Evolutionary conservation across 2,888 invertebrate genomes (phyloP).

Genomic region (Synanthedon andrenaeformis): DNA sequence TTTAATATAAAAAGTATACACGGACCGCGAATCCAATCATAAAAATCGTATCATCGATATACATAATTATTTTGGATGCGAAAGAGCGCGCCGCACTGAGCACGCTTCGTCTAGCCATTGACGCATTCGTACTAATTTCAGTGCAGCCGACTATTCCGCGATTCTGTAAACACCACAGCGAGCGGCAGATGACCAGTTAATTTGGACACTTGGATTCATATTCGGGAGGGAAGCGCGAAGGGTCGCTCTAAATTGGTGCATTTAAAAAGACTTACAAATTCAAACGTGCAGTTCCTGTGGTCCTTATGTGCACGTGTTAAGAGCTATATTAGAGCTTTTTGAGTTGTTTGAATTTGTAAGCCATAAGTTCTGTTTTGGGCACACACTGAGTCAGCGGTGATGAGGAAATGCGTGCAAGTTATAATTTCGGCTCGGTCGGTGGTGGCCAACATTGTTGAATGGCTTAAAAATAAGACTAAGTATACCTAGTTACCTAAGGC

Average conservation of each 20-base stretch:
- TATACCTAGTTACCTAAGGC: neutral
- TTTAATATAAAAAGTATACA: conserved; percentile 51
- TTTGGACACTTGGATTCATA: conserved; percentile 23
- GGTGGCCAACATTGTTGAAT: conserved; percentile 59
- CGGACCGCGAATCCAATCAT: conserved; percentile 50
- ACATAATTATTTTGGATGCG: conserved; percentile 35
- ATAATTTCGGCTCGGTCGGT: conserved; percentile 60
- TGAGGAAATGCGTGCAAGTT: conserved; percentile 68
- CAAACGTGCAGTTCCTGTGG: conserved; percentile 7
- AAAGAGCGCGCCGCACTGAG: conserved; percentile 41
- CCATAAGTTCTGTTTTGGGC: conserved; percentile 66
- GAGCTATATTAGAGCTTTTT: conserved; percentile 15
- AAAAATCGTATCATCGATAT: conserved; percentile 44
- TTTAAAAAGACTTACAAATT: conserved; percentile 23
- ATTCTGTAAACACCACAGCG: conserved; percentile 63
- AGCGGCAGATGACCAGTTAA: conserved; percentile 38
- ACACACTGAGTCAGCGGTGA: conserved; percentile 58
- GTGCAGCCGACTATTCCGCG: conserved; percentile 65
- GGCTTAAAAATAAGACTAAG: conserved; percentile 43
- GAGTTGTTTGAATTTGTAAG: conserved; percentile 28
- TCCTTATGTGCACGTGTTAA: conserved; percentile 8
- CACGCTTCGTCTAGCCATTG: conserved; percentile 54
- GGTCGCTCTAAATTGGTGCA: conserved; percentile 30
- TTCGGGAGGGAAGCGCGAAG: conserved; percentile 23
- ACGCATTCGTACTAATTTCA: conserved; percentile 69